phyloP scores from a whole-genome alignment of 2,797 vertebrate species.

The Yasuhikotakia modesta region DNA sequence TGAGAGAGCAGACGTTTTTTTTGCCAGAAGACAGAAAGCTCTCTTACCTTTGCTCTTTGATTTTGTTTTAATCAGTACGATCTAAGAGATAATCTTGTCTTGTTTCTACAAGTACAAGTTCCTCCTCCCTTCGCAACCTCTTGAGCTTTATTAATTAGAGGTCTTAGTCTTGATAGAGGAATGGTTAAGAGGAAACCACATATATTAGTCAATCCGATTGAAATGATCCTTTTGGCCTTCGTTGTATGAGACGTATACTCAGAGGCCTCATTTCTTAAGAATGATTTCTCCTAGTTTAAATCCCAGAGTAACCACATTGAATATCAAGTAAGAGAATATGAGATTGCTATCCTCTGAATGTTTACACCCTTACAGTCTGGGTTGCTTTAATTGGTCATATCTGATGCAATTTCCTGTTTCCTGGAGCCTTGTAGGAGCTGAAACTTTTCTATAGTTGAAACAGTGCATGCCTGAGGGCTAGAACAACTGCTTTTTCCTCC shows the following conservation, averaged over 20 bases:
- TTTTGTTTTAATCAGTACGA: constrained; percentile 41
- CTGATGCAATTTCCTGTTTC: constrained; percentile 4
- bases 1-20: background rate
- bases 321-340: background rate
- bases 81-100: constrained; percentile 24
- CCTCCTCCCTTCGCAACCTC: constrained; percentile 9
- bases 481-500: constrained; percentile 11
- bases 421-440: background rate
- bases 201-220: constrained; percentile 27
- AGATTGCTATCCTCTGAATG: constrained; percentile 10
- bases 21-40: constrained; percentile 5
- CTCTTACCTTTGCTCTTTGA: constrained; percentile 44
- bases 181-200: background rate
- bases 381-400: constrained; percentile 1
- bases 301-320: background rate
- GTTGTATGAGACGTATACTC: constrained; percentile 1
- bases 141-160: constrained; percentile 22
- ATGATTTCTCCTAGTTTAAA: constrained; percentile 12
- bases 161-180: constrained; percentile 22
- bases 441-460: constrained; percentile 17
- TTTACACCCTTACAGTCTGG: constrained; percentile 12
- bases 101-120: constrained; percentile 6
- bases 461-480: constrained; percentile 33
- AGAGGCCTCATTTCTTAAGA: constrained; percentile 25
- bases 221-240: constrained; percentile 27